phyloP scores from a whole-genome alignment of 1,140 invertebrate genomes.

The Chrysomallon squamiferum region DNA sequence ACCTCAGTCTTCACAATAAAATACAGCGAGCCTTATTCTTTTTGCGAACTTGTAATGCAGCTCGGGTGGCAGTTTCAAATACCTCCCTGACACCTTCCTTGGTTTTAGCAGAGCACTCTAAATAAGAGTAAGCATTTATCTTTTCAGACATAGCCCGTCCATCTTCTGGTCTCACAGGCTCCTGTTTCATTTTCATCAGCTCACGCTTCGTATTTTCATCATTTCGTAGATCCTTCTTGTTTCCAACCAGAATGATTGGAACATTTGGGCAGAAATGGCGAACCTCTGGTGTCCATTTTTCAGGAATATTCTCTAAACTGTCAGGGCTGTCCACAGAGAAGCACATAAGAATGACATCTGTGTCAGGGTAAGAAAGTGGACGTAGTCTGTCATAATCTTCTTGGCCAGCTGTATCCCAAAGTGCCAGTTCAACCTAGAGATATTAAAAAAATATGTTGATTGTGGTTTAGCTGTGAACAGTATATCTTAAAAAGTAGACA shows the following conservation, averaged over 20 bases:
- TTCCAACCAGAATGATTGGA: conserved; percentile 65
- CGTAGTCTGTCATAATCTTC: conserved; percentile 95
- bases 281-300: conserved; percentile 64
- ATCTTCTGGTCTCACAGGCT: conserved; percentile 98
- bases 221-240: conserved; percentile 79
- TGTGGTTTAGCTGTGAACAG: too few species aligned
- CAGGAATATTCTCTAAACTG: conserved; percentile 58
- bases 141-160: conserved; percentile 98
- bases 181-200: conserved; percentile 98
- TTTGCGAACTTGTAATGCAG: conserved; percentile 86
- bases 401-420: conserved; percentile 99
- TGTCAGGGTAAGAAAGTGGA: conserved; percentile 96
- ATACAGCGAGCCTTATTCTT: conserved; percentile 50
- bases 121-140: conserved; percentile 97
- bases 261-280: conserved; percentile 64
- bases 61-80: conserved; percentile 98
- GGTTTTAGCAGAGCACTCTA: conserved; percentile 99
- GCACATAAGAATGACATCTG: conserved; percentile 72
- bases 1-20: conserved; percentile 22
- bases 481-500: too few species aligned
- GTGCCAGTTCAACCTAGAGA: conserved; percentile 82
- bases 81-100: conserved; percentile 99
- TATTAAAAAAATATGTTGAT: background rate
- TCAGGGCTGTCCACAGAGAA: conserved; percentile 61
- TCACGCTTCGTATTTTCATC: conserved; percentile 96